phyloP scores from a whole-genome alignment of 92 coral and sea anemone genomes.

The Palythoa grandiflora region DNA sequence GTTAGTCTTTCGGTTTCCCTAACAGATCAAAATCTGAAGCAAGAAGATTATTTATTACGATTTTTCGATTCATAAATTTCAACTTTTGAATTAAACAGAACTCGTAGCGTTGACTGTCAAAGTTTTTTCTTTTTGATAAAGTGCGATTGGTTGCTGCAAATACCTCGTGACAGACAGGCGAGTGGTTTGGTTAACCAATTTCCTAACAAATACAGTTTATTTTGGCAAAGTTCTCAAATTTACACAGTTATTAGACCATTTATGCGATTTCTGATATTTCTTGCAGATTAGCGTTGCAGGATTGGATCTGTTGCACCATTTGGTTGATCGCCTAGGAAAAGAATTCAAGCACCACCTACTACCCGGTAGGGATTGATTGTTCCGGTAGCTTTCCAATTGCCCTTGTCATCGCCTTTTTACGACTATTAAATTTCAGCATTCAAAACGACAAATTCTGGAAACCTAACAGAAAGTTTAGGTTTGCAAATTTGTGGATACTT shows the following conservation, averaged over 20 bases:
- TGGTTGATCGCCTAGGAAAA: constrained; percentile 85
- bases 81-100: neutral
- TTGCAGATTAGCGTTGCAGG: constrained; percentile 94
- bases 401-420: constrained; percentile 3
- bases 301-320: constrained; percentile 84
- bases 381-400: constrained; percentile 13
- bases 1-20: neutral
- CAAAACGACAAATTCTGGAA: neutral
- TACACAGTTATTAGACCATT: neutral
- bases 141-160: constrained; percentile 18
- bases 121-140: neutral
- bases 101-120: constrained; percentile 7
- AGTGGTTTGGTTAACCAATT: constrained; percentile 29
- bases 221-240: constrained; percentile 15
- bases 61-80: neutral
- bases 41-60: neutral
- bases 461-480: neutral
- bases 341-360: constrained; percentile 85
- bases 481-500: neutral
- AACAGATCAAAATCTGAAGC: neutral
- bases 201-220: neutral
- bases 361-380: constrained; percentile 71
- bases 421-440: neutral
- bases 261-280: constrained; percentile 26
- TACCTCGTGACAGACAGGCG: neutral